A percentile compares a stretch with the other conserved stretches of the same genome.
Evolutionary conservation across 2,797 vertebrate genomes (phyloP).

Genomic region (Crax fasciolata): DNA sequence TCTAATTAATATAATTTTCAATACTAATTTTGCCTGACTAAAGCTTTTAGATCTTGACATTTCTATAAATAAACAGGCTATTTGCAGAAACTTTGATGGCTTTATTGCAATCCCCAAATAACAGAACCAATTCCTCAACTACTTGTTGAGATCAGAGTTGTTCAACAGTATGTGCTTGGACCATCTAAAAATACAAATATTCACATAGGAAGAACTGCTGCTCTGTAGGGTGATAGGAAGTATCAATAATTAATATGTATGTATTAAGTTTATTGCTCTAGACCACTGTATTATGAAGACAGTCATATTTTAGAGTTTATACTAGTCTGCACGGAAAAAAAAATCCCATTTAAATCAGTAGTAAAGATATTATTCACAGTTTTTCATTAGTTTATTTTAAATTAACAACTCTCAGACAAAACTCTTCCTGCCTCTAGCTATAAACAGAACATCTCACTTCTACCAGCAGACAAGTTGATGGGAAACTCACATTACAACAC

Average conservation of each 20-base stretch:
- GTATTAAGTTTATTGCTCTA: neutral
- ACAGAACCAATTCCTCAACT: neutral
- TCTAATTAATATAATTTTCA: conserved; percentile 49
- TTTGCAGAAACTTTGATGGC: conserved; percentile 26
- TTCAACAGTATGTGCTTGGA: neutral
- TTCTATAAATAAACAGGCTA: conserved; percentile 28
- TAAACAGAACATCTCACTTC: neutral
- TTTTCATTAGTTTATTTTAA: neutral
- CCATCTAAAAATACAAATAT: neutral
- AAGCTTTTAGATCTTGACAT: conserved; percentile 44
- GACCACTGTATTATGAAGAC: neutral
- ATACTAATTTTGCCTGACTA: conserved; percentile 50
- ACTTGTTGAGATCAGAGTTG: neutral
- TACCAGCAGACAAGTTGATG: neutral
- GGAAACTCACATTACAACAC: neutral
- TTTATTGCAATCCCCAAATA: conserved; percentile 27
- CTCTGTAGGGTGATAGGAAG: neutral
- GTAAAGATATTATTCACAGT: neutral
- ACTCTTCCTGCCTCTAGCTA: neutral
- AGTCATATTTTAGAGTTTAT: neutral
- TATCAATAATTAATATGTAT: conserved; percentile 45
- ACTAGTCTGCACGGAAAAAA: neutral
- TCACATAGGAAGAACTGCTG: neutral
- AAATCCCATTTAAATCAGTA: neutral
- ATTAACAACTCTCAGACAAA: neutral